Evolutionary conservation across 92 coral and sea anemone species (phyloP).

Genomic region (Zoanthus solanderi): DNA sequence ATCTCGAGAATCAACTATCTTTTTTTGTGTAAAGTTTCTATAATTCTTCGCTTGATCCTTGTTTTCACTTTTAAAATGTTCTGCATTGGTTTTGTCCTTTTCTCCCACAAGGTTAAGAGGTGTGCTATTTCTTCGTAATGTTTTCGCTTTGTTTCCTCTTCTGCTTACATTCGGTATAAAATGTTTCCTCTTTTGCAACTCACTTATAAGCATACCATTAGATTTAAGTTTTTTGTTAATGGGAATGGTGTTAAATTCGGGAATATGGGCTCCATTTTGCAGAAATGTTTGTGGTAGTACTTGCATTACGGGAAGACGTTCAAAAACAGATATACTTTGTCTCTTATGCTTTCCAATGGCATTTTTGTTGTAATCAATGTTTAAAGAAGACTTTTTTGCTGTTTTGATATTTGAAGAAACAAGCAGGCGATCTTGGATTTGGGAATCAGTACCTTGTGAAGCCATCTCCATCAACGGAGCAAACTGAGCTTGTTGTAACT

Average conservation of each 20-base stretch:
- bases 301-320: conserved; percentile 87
- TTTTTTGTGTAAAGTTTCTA: no score
- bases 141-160: conserved; percentile 5
- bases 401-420: conserved; percentile 70
- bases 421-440: conserved; percentile 46
- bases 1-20: neutral
- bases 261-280: conserved; percentile 78
- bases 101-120: neutral
- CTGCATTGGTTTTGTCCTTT: neutral
- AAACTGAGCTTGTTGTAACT: conserved; percentile 26
- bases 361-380: conserved; percentile 4
- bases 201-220: conserved; percentile 77
- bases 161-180: conserved; percentile 52
- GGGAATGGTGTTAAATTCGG: conserved; percentile 70
- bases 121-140: neutral
- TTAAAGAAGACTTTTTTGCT: neutral
- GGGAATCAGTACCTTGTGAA: conserved; percentile 1
- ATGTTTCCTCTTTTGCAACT: conserved; percentile 72
- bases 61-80: neutral
- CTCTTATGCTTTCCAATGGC: conserved; percentile 39
- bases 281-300: conserved; percentile 83
- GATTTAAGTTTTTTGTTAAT: conserved; percentile 58
- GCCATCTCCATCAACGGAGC: neutral
- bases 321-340: conserved; percentile 75
- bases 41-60: conserved; percentile 7